Evolutionary conservation across 2,113 vertebrate species (phyloP), one percentile per base, ranked within the genome.

Genomic region (Nothobranchius kuhntae): DNA sequence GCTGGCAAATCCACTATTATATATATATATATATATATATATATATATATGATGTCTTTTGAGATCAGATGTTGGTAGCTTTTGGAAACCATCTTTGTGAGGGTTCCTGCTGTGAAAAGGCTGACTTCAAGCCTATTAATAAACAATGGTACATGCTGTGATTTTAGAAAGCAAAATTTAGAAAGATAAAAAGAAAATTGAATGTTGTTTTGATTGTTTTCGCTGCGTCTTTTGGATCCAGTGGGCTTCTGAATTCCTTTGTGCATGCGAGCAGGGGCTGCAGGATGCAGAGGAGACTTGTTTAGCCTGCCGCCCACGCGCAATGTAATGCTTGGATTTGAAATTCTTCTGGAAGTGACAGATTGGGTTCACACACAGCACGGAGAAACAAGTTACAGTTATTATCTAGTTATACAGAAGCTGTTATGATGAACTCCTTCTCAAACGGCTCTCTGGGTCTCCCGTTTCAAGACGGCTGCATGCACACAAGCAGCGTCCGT

Each of bases 361-460:
- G 83, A 90, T 88, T 90, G 86, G 85, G 88, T 88, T 90, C 88
- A 90, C 54, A 35, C 56, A 73, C 81, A 68, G 65, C 36, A 65
- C 73, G 9, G 66, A 30, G 67, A 84, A 88, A 87, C 82, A 82
- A 84, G 81, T 86, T 77, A 11, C 73, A 86, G 78, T 81, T 79
- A 74, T 88, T 86, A 86, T 88, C 79, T 67, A 84, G 80, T 89
- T 69, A 77, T 10, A 56, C 53, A 57, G 53, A 67, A 70, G 71
- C 65, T 55, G 79, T 42, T 61, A 48, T 46, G 61, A 82, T 62
- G 62, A 83, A 75, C 74, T 77, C 48, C 1, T 53, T 71, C 71
- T 59, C 53, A 26, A 57, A 77, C 56, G 75, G n/a, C 65, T 78
- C 79, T 65, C 74, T 65, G 68, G 66, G 46, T 76, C 40, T 60